Percentiles rank a stretch among this genome's conserved stretches.
These are phyloP conservation scores for Adelognathus sp. DNA, from an alignment of 2,888 invertebrate species.

Conservation along the genomic window DNA sequence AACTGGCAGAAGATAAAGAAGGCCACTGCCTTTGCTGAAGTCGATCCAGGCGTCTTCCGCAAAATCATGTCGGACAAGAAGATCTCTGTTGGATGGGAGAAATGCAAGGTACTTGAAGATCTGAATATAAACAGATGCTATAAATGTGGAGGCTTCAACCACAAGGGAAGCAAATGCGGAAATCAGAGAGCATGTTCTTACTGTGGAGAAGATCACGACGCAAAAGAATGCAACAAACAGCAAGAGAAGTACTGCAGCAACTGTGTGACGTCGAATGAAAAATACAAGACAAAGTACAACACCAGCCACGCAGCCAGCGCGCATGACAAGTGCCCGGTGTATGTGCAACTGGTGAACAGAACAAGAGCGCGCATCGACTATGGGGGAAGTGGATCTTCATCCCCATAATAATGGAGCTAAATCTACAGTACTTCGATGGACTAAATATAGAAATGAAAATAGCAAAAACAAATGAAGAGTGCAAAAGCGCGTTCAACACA, in stretches of 20 bases:
- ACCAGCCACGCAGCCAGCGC: not conserved
- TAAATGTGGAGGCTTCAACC: not conserved
- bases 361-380: not conserved
- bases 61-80: not conserved
- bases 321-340: not conserved
- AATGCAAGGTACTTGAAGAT: not conserved
- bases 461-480: no score
- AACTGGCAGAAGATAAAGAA: not conserved
- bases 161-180: not conserved
- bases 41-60: not conserved
- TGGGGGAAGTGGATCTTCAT: no score
- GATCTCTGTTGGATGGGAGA: not conserved
- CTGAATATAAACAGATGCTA: not conserved
- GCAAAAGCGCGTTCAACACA: no score
- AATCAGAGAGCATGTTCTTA: not conserved
- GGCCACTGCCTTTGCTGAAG: not conserved
- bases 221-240: not conserved
- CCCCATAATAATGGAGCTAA: no score
- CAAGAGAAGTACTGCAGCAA: not conserved
- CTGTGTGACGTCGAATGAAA: not conserved
- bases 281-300: not conserved
- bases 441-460: no score
- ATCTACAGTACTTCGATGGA: not conserved
- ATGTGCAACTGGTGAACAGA: not conserved
- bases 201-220: not conserved